phyloP scores from a whole-genome alignment of 2,113 vertebrate species.

The Ciconia maguari region DNA sequence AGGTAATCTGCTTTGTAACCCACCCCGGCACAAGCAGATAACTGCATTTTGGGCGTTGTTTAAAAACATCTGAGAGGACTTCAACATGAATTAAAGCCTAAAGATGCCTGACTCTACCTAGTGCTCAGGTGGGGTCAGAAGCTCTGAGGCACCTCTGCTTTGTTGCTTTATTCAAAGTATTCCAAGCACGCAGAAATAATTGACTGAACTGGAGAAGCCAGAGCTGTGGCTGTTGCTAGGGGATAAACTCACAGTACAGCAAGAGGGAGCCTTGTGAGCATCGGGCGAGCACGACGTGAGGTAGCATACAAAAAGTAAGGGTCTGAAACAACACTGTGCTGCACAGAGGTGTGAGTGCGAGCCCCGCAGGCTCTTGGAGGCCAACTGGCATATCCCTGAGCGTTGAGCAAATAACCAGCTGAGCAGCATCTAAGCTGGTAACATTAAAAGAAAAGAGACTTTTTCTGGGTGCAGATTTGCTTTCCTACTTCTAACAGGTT shows the following conservation, averaged over 20 bases:
- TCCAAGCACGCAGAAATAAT: neutral
- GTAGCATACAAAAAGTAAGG: neutral
- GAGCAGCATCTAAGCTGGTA: neutral
- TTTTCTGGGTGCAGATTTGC: neutral
- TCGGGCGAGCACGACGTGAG: fast-evolving
- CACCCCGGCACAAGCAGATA: neutral
- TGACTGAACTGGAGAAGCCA: neutral
- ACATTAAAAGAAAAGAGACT: neutral
- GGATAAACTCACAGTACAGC: neutral
- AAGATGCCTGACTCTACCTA: neutral
- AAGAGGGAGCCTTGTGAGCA: neutral
- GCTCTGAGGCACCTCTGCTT: neutral
- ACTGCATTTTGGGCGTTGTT: neutral
- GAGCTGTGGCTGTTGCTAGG: slow-evolving; percentile 10
- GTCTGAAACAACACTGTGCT: neutral
- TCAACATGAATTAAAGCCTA: neutral
- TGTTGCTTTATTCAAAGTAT: neutral
- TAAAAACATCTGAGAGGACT: neutral
- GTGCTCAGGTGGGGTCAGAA: neutral
- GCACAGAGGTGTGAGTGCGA: neutral
- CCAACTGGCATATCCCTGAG: fast-evolving
- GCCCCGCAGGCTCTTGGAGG: fast-evolving
- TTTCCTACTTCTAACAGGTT: neutral
- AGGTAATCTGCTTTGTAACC: neutral
- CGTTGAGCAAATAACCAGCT: neutral